Evolutionary conservation across 2,797 vertebrate genomes (phyloP), one percentile per base, ranked within the genome.

Genomic region (Hippoglossus hippoglossus): DNA sequence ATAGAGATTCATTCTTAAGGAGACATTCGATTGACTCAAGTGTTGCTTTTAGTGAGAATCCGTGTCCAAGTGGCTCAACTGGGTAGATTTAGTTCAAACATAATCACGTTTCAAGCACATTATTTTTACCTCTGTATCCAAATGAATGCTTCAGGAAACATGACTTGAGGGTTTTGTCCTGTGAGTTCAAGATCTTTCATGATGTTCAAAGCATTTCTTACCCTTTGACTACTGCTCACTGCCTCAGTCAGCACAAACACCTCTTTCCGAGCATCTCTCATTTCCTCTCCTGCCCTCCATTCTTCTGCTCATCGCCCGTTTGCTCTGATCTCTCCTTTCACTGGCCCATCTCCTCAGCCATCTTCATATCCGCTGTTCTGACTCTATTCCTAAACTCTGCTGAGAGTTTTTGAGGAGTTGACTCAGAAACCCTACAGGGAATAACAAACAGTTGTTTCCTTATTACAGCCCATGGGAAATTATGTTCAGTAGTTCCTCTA

Each of bases 241-340:
- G 24, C 49, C 47, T 74, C 76, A 39, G 67, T 76, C 85, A 77
- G 68, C 75, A 65, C 74, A 75, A 44, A 63, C 76, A 25, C 55
- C 41, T 52, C 57, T 62, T 71, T 66, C 47, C 44, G 21, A 49
- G 63, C 58, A 56, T 75, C 73, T 50, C n/a, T 46, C 44, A 50
- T 71, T 53, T 28, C 11, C 67, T 55, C 60, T 46, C 44, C 12
- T 46, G 18, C 6, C 3, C 18, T 19, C 44, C 55, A 24, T 51
- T 47, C 61, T 21, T 68, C 67, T 58, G 5, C 22, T 72, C 34
- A 22, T 57, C 57, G 55, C 61, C 21, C 65, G 18, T 75, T 73
- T 58, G 49, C 67, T 75, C 55, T 64, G 66, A 80, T 77, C 58
- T 19, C 56, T 63, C 46, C 56, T 57, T 64, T 55, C 1, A 72